Base-by-base conservation (phyloP, 2,888 invertebrate genomes). In the Eretmocerus hayati region DNA sequence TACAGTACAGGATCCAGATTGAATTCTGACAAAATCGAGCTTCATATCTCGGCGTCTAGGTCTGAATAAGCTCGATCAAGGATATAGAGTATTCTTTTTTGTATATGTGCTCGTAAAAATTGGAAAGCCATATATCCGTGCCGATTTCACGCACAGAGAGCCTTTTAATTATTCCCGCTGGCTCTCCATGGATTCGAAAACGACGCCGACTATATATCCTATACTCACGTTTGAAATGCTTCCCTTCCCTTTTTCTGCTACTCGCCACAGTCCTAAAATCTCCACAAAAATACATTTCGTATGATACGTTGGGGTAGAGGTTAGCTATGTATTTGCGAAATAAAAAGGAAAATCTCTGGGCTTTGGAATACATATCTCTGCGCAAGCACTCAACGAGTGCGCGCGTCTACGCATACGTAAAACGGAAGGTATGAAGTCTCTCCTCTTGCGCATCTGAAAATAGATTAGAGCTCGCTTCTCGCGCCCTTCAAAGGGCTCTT, bases 401-500 rank as follows among this genome's bases (percentile, higher is more conserved):
- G 8, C 26, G 26, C 26, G 26, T 11, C 26, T 11, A 11, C 26
- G 26, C 26, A 26, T 26, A 26, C 26, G 26, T 26, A 26, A 26
- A 26, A 26, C 26, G 26, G 26, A 26, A 26, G 11, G 26, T 11
- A 26, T 6, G 8, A 11, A 26, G 26, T 11, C 11, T 11, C 8
- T 11, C 8, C 26, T 6, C 26, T 6, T 11, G 4, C n/a, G 45
- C 45, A 35, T 35, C 46, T 46, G 33, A 18, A 43, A 50, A 50
- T 38, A 42, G 46, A 40, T 22, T 31, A 15, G 22, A 18, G 33
- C n/a, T n/a, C n/a, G n/a, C n/a, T n/a, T n/a, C n/a, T n/a, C n/a
- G n/a, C 33, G 19, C 37, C 31, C 46, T n/a, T 40, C 31, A 44
- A 51, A 51, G 40, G 51, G 26, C 22, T 45, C n/a, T n/a, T n/a